Evolutionary conservation across 2,797 vertebrate species (phyloP), one percentile per base, ranked within the genome.

Genomic region (Aeoliscus strigatus): DNA sequence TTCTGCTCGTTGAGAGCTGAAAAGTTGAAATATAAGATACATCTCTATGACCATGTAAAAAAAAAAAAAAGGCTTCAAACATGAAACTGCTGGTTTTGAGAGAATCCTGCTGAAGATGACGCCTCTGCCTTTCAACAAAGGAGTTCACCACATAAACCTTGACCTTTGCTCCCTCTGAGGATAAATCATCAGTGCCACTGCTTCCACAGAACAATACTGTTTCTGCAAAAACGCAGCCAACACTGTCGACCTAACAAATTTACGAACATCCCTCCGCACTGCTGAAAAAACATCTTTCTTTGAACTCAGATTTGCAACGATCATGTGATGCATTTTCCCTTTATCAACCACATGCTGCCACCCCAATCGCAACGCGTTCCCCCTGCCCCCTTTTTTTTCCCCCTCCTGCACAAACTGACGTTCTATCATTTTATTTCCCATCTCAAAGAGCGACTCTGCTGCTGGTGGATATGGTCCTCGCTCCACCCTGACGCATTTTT

Each of bases 381-480:
- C 75, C 35, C 42, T 41, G 9, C 70, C 81, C 67, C 49, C 81
- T 75, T 59, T 54, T 41, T n/a, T n/a, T n/a, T n/a, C n/a, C n/a
- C n/a, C n/a, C 57, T 39, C 57, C 67, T 67, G 70, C 52, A 70
- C 82, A 84, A 87, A 83, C 81, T 89, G 87, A 91, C 88, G 88
- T 90, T 89, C 88, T 88, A 86, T 60, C 83, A 81, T 91, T 92
- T 94, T 88, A 90, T 92, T 93, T 90, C 63, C 89, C 84, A 86
- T 87, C 88, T 88, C 86, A 91, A 92, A 90, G 90, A 91, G 87
- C 88, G 81, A 70, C 67, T 76, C 71, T 65, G 74, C 78, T 54
- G 65, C 82, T 56, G 86, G 88, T 83, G 84, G 89, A 90, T 90
- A 85, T 87, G 87, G 81, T 89, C 89, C 88, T 85, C 86, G 86